phyloP scores from a whole-genome alignment of 2,797 vertebrate species.

The Thunnus albacares region DNA sequence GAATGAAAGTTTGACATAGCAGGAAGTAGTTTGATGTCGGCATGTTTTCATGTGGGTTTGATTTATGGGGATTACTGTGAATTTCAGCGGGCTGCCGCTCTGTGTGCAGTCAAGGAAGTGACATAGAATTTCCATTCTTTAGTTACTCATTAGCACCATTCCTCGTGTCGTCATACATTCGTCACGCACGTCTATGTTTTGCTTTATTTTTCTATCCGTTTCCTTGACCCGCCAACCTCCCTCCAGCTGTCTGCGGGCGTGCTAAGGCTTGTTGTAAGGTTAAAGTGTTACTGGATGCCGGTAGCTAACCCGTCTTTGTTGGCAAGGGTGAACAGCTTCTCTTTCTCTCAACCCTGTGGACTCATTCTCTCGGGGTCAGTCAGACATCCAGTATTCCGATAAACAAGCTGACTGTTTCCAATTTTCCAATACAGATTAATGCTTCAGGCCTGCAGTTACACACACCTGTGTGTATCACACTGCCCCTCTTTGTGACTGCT shows the following conservation, averaged over 20 bases:
- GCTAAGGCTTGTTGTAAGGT: conserved; percentile 33
- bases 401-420: conserved; percentile 36
- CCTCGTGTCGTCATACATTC: conserved; percentile 29
- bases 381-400: neutral
- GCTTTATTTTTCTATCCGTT: neutral
- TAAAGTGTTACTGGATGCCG: conserved; percentile 27
- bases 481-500: conserved; percentile 12
- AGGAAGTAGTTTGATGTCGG: conserved; percentile 22
- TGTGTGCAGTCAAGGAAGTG: conserved; percentile 22
- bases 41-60: conserved; percentile 14
- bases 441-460: neutral
- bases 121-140: conserved; percentile 6
- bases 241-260: conserved; percentile 21
- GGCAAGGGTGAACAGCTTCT: conserved; percentile 14
- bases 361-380: conserved; percentile 32
- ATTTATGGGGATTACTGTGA: conserved; percentile 13
- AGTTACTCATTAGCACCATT: conserved; percentile 4
- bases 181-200: neutral
- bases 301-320: conserved; percentile 23
- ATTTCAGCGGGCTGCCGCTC: conserved; percentile 23
- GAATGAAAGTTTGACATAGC: conserved; percentile 7
- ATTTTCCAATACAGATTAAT: conserved; percentile 12
- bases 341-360: conserved; percentile 18
- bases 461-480: conserved; percentile 32
- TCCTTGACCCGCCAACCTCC: conserved; percentile 2